Evolutionary conservation across 2,888 invertebrate species (phyloP), one percentile per base, ranked within the genome.

Genomic region (Alloscopus bannaensis): DNA sequence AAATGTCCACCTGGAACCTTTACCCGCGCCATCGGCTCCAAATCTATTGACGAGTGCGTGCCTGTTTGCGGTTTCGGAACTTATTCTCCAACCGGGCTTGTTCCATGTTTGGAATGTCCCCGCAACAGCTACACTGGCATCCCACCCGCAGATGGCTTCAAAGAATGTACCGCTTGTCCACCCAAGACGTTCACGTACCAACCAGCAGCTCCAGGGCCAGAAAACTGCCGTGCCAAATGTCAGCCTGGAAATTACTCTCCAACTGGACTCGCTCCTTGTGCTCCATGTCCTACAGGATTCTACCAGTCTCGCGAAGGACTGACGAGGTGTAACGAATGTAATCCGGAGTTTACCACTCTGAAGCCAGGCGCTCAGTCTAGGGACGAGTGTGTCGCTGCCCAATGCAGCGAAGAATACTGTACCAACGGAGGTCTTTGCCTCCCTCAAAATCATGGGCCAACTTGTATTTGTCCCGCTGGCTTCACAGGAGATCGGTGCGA

Each of bases 1-100:
- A 92, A 94, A 82, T 99, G 99, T 88, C 97, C 98, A 0, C 92
- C 93, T 86, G 98, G 97, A 83, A 97, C 96, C 8, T 98, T 96
- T 87, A 98, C 98, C 0, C 91, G 92, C 86, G 95, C 96, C 89
- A 93, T 95, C 89, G 96, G 95, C 24, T 95, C 95, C 0, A 97
- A 97, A 88, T 93, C 93, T 72, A 90, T 95, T 47, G 91, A 92
- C 76, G 96, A 96, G 86, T 97, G 97, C 87, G 91, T 97, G 66
- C 97, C 98, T 0, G 97, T 97, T 13, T 98, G 98, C 87, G 98
- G 98, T 22, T 97, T 94, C 87, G 98, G 98, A 78, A 98, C 97
- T 24, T 98, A 96, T 88, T 97, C 97, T 1, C 96, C 96, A 55
- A 97, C 96, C 18, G 97, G 97, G 57, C 90, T 98, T 86, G 96